phyloP scores from a whole-genome alignment of 2,888 invertebrate species.

The Chymomyza procnemis region DNA sequence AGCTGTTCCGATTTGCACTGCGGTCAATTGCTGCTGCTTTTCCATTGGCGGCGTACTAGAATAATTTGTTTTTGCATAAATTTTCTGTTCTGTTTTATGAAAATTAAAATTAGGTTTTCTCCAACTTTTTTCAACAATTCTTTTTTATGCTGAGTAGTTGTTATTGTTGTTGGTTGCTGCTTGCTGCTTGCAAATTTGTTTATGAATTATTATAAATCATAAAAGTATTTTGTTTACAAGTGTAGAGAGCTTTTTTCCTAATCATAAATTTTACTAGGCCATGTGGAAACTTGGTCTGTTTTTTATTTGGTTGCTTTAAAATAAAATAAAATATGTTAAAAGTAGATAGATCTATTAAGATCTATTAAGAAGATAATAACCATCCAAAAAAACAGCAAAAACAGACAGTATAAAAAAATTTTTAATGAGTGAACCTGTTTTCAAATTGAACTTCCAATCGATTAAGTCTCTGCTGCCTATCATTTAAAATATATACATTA shows the following conservation, averaged over 20 bases:
- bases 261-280: background rate
- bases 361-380: too few relatives aligned
- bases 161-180: background rate
- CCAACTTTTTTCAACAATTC: constrained; percentile 28
- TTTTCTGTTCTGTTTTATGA: constrained; percentile 22
- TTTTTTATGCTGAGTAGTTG: background rate
- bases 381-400: too few relatives aligned
- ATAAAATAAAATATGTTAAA: too few relatives aligned
- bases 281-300: background rate
- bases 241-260: background rate
- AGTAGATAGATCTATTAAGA: too few relatives aligned
- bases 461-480: too few relatives aligned
- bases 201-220: background rate
- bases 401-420: too few relatives aligned
- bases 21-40: background rate
- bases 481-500: too few relatives aligned
- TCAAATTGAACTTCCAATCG: too few relatives aligned
- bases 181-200: background rate
- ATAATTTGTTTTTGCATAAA: constrained; percentile 28
- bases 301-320: too few relatives aligned
- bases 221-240: background rate
- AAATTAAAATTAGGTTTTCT: constrained; percentile 9
- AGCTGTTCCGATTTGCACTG: background rate
- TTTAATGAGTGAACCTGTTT: too few relatives aligned
- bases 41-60: constrained; percentile 8